These are phyloP conservation scores for Genyomyrus donnyi DNA, from an alignment of 2,113 vertebrate species.

Conservation along the genomic window DNA sequence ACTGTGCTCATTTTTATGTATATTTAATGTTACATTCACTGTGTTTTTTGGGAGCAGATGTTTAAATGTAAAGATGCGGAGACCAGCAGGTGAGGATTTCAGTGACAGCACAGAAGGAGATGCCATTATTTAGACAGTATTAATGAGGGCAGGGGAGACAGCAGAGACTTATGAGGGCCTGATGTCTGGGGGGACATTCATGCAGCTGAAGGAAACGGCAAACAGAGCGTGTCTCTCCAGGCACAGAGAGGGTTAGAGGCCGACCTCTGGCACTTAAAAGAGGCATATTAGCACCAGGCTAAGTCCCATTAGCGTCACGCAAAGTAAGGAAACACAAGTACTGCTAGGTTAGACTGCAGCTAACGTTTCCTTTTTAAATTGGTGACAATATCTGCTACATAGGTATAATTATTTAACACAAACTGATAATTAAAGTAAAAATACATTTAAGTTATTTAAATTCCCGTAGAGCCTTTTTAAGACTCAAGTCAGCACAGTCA, in stretches of 20 bases:
- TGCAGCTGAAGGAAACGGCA: neutral
- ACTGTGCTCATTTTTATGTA: neutral
- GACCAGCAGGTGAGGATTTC: neutral
- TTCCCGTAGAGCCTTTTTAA: neutral
- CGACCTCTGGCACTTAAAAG: neutral
- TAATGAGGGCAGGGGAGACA: neutral
- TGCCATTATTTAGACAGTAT: neutral
- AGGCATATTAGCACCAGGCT: neutral
- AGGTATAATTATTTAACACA: neutral
- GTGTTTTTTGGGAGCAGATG: neutral
- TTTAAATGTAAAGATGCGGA: neutral
- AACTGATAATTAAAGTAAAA: neutral
- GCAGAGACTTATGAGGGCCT: neutral
- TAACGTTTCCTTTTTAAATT: neutral
- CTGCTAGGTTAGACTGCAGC: neutral
- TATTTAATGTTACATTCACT: neutral
- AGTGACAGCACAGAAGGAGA: neutral
- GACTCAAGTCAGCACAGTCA: neutral
- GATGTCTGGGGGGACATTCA: neutral
- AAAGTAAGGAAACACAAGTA: neutral
- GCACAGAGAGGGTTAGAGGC: neutral
- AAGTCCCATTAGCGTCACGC: neutral
- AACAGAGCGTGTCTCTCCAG: neutral
- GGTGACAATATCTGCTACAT: neutral
- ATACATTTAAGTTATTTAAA: neutral